Evolutionary conservation across 2,888 invertebrate species (phyloP), one percentile per base, ranked within the genome.

Genomic region (Ceriagrion tenellum): DNA sequence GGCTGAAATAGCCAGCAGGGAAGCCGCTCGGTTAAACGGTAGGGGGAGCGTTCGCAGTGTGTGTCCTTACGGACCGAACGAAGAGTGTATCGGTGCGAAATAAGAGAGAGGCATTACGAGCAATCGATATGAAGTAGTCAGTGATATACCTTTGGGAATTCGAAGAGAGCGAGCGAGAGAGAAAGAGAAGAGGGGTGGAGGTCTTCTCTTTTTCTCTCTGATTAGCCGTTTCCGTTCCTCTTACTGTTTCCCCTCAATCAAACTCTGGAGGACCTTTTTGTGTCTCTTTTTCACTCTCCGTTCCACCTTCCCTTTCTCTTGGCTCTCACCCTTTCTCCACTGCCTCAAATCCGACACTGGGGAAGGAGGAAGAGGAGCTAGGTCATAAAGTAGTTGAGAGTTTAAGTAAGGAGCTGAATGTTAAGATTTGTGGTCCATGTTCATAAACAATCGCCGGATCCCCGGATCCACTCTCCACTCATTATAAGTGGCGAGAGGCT

Each of bases 51-150:
- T 91, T 47, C 56, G 16, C 56, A 56, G 63, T 59, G 63, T 91
- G 56, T 59, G 90, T 90, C 91, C 93, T 59, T 63, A 4, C 47
- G 47, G 40, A 56, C n/a, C 93, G 47, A 69, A 93, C 47, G 93
- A 81, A n/a, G 59, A 2, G 59, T 81, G 81, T 35, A 35, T 81
- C 35, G 8, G 30, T 13, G 35, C 26, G 81, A 81, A 81, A 81
- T 81, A n/a, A 81, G 81, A 81, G 81, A 35, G 93, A 93, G 93
- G 93, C 74, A 93, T 93, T 93, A 93, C 93, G 93, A 74, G 69
- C 69, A 47, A 93, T 93, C 93, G 93, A 93, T 93, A 93, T 63
- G 47, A 93, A 74, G 59, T 40, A 93, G 93, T 93, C 93, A 93
- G 93, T 93, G 93, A 93, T 93, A 93, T 93, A 93, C 93, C 93